These are phyloP conservation scores for Andrena minutula DNA, from an alignment of 2,888 invertebrate species.

Conservation along the genomic window DNA sequence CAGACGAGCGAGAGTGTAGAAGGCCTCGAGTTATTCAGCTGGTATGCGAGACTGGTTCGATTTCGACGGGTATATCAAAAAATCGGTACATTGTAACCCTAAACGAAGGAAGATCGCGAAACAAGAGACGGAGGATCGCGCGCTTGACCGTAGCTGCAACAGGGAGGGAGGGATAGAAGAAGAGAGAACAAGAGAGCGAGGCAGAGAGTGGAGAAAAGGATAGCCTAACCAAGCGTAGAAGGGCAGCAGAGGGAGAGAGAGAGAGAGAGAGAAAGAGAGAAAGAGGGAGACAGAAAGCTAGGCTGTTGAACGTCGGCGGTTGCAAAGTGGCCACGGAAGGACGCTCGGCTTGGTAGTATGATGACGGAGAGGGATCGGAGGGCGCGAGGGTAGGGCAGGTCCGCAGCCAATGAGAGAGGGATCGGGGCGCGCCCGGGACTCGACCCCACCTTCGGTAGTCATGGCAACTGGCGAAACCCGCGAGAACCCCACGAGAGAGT, in stretches of 20 bases:
- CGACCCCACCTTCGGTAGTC: conserved; percentile 84
- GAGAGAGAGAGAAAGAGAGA: not conserved
- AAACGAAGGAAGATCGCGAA: conserved; percentile 9
- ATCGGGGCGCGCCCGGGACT: conserved; percentile 83
- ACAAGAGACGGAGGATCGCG: conserved; percentile 7
- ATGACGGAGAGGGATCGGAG: conserved; percentile 68
- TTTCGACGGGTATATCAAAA: conserved; percentile 23
- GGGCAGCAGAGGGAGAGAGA: conserved; percentile 34
- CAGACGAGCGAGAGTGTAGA: not conserved
- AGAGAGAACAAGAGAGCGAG: not conserved
- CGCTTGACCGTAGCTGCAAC: conserved; percentile 5
- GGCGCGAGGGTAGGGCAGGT: conserved; percentile 76
- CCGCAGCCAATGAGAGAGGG: conserved; percentile 82
- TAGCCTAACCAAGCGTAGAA: not conserved
- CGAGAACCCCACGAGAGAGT: conserved; percentile 81
- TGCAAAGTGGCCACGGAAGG: conserved; percentile 48
- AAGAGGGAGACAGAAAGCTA: conserved; percentile 35
- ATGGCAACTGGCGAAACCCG: conserved; percentile 82
- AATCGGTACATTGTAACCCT: conserved; percentile 13
- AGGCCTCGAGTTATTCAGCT: conserved; percentile 9
- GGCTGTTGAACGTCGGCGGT: conserved; percentile 25
- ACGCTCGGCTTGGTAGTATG: conserved; percentile 39
- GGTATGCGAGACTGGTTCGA: conserved; percentile 26
- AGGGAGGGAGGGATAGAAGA: conserved; percentile 6
- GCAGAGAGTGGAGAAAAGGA: not conserved